Evolutionary conservation across 2,113 vertebrate genomes (phyloP), one percentile per base, ranked within the genome.

Genomic region (Sinocyclocheilus maitianheensis): DNA sequence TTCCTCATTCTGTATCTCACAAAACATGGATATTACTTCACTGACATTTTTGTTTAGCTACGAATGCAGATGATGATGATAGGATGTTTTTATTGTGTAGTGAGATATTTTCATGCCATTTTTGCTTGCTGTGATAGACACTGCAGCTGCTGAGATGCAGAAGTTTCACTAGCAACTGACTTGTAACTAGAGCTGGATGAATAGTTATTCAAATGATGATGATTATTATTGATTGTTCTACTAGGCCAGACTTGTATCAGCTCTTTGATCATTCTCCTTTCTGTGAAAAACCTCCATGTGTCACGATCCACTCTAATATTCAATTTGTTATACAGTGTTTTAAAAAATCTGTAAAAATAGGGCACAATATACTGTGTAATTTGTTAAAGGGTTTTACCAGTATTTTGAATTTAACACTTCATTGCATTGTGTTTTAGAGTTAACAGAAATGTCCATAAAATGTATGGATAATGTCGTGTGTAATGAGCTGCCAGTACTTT

Each of bases 201-300:
- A 53, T 43, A 63, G n/a, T 74, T 76, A 43, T 43, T 22, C 11
- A 30, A 79, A 18, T 63, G 22, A 71, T 43, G 40, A 71, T 30
- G 40, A 76, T 43, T 85, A n/a, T 85, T 51, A 75, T 76, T 72
- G 65, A 84, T 79, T 84, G 26, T 55, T 75, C 51, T 83, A 67
- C 67, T 51, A 71, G 24, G 51, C 51, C 20, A 55, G 74, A 60
- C 84, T 63, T 85, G 72, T 40, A 30, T 79, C 62, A 83, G 79
- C 79, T 40, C 82, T 63, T 85, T 79, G 75, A 83, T 83, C 53
- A 30, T 81, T 74, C 37, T 43, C 37, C 10, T 83, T 75, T 34
- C 30, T 37, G 5, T 83, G 37, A 77, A 37, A 80, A 51, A 58
- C 11, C 0, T 24, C 46, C 43, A 76, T 67, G 63, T 14, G 24